Evolutionary conservation across 2,113 vertebrate genomes (phyloP).

Genomic region (Corvus cornix): DNA sequence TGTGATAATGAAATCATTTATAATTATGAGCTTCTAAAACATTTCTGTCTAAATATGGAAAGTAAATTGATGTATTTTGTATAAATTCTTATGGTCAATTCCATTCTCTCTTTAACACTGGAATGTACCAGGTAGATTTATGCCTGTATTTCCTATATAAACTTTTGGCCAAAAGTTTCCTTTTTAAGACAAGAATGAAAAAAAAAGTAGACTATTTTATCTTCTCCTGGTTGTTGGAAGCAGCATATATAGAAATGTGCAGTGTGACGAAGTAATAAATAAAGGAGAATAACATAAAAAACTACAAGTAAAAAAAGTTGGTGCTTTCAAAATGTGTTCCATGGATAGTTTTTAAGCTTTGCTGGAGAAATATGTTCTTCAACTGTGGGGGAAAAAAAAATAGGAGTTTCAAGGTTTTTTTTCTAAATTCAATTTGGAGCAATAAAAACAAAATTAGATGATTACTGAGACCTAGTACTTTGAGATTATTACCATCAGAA

Average conservation of each 20-base stretch:
- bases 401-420: background rate
- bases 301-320: background rate
- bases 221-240: background rate
- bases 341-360: background rate
- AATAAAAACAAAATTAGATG: background rate
- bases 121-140: background rate
- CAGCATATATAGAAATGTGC: background rate
- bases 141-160: background rate
- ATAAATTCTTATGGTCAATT: background rate
- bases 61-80: background rate
- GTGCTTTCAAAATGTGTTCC: background rate
- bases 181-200: background rate
- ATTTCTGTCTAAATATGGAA: background rate
- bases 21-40: background rate
- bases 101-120: background rate
- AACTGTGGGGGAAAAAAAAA: background rate
- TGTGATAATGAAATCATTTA: background rate
- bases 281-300: background rate
- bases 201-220: background rate
- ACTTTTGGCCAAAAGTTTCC: background rate
- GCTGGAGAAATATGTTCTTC: background rate
- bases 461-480: background rate
- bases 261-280: background rate
- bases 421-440: background rate
- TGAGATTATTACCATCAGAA: background rate